These are phyloP conservation scores for Pseudolaguvia tuberculata DNA, from an alignment of 2,113 vertebrate species.

Conservation along the genomic window DNA sequence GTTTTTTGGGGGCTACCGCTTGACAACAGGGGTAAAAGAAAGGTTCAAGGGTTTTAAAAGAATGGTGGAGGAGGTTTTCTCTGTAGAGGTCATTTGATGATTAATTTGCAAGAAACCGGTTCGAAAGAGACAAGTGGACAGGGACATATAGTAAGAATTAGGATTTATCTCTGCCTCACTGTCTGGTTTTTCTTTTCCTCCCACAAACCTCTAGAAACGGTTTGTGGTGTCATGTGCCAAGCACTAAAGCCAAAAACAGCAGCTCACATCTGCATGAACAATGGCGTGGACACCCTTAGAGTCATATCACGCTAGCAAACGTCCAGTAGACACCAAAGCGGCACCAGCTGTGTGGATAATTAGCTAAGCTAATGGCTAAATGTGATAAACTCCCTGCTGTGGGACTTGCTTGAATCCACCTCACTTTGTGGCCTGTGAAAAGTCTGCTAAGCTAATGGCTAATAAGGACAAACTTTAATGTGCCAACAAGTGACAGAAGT, in stretches of 20 bases:
- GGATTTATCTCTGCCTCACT: too few relatives aligned
- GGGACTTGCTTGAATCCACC: not conserved
- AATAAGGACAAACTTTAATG: not conserved
- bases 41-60: too few relatives aligned
- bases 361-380: conserved; percentile 38
- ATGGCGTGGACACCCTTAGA: conserved; percentile 6
- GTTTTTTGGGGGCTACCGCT: too few relatives aligned
- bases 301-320: not conserved
- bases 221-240: conserved; percentile 57
- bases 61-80: too few relatives aligned
- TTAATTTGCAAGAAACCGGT: too few relatives aligned
- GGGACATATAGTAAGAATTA: too few relatives aligned
- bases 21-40: too few relatives aligned
- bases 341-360: conserved; percentile 31
- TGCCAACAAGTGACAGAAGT: not conserved
- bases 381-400: conserved; percentile 19
- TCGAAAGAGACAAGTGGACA: too few relatives aligned
- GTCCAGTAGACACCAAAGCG: conserved; percentile 2
- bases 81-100: too few relatives aligned
- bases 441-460: conserved; percentile 18
- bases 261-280: conserved; percentile 30
- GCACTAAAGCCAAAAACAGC: conserved; percentile 57
- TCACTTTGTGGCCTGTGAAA: not conserved
- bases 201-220: conserved; percentile 65
- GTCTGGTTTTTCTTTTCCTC: conserved; percentile 4